Evolutionary conservation across 1,140 invertebrate species (phyloP).

Genomic region (Solen grandis): DNA sequence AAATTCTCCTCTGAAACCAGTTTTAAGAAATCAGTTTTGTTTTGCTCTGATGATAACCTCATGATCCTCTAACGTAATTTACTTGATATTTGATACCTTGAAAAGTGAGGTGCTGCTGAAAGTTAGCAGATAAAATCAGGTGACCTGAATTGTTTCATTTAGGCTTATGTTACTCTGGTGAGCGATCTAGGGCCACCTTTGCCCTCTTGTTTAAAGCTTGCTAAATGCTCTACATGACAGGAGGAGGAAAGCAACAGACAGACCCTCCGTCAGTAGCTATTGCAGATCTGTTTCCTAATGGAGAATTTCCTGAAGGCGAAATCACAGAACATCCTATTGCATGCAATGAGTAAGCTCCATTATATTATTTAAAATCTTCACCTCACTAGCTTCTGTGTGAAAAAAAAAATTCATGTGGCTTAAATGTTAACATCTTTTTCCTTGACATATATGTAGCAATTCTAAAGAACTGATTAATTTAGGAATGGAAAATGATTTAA

Average conservation of each 20-base stretch:
- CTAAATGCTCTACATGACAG: no score
- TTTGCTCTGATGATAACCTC: background rate
- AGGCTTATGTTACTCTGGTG: background rate
- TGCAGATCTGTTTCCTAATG: conserved; percentile 91
- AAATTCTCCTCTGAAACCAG: no score
- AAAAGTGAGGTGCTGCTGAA: no score
- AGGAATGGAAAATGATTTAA: no score
- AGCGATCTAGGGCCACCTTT: background rate
- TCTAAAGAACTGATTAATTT: no score
- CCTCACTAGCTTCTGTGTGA: no score
- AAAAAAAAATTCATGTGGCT: no score
- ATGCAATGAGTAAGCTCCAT: conserved; percentile 74
- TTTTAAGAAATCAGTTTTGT: no score
- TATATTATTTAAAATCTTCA: no score
- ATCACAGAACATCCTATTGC: conserved; percentile 79
- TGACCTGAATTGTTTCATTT: background rate
- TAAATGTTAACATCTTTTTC: no score
- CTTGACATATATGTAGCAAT: no score
- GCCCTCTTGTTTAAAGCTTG: background rate
- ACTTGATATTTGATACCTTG: background rate
- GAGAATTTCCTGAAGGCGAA: conserved; percentile 84
- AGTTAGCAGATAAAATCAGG: no score
- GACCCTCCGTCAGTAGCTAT: conserved; percentile 94
- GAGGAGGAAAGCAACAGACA: conserved; percentile 85
- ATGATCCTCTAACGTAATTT: background rate